Percentiles rank a stretch among this genome's conserved stretches.
Evolutionary conservation across 23 tunicate genomes (phyloP).

Genomic region (Styela plicata): DNA sequence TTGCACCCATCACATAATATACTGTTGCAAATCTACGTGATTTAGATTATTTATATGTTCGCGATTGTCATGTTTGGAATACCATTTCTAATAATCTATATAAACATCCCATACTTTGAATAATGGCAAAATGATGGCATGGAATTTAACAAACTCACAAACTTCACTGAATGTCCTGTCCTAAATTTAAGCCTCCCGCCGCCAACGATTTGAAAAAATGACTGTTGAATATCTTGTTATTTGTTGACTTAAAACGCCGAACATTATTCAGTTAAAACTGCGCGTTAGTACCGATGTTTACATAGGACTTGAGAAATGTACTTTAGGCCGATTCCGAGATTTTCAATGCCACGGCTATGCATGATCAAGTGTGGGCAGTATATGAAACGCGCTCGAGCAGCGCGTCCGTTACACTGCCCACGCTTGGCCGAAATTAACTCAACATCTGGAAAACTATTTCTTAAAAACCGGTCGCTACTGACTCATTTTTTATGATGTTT

Average conservation of each 20-base stretch:
- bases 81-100: no score
- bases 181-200: not conserved
- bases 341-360: not conserved
- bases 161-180: no score
- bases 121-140: no score
- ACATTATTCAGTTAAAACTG: not conserved
- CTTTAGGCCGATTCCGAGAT: not conserved
- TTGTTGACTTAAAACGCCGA: not conserved
- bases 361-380: not conserved
- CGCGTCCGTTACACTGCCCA: no score
- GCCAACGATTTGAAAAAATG: not conserved
- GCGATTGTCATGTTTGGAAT: no score
- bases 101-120: no score
- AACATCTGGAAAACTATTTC: not conserved
- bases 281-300: not conserved
- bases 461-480: not conserved
- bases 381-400: not conserved
- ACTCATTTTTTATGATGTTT: not conserved
- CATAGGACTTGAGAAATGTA: not conserved
- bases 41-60: no score
- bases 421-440: no score
- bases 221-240: not conserved
- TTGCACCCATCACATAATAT: no score
- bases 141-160: no score
- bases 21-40: no score